Base-by-base conservation (phyloP, 2,797 vertebrate species). In the Eulemur albifrons region DNA sequence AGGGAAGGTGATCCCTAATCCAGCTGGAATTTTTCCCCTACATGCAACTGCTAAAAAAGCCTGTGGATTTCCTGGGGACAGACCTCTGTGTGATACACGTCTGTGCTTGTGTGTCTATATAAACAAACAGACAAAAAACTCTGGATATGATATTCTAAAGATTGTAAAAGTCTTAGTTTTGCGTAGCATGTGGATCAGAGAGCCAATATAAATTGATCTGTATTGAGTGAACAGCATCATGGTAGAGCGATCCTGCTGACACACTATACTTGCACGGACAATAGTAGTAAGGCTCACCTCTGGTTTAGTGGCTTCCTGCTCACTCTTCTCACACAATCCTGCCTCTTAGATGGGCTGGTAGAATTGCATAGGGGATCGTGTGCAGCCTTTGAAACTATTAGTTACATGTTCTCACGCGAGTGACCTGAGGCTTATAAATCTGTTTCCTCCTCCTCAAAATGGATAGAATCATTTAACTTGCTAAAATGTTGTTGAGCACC, bases 401-500 rank as follows among this genome's bases (percentile, higher is more conserved):
- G 59, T 84, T 82, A 20, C 15, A 2, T 54, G 75, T 40, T 8
- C 9, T 27, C 35, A 12, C 27, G 13, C 2, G 21, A 23, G 69
- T 48, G 30, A 15, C 27, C 1, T 15, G 12, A 63, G 43, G 17
- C 30, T 93, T 84, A 32, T 27, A 23, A 85, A 59, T 45, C 14
- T 77, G 52, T 85, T 59, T 50, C 65, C 65, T 92, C 25, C 57
- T 54, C 15, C 61, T 83, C 70, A 25, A 63, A 94, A 38, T 77
- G 48, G n/a, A 61, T 25, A 50, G 54, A 80, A 23, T 83, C 12
- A 54, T 80, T 45, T 75, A 65, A 38, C 45, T 80, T 82, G 27
- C 6, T 70, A 43, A 32, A 77, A 23, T 27, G 15, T 48, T n/a
- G 13, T 54, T 43, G 15, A 50, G 5, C 43, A 40, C 38, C 32